A percentile compares a stretch with the other conserved stretches of the same genome.
Evolutionary conservation across 2,113 vertebrate species (phyloP).

Genomic region (Tetraodon nigroviridis): DNA sequence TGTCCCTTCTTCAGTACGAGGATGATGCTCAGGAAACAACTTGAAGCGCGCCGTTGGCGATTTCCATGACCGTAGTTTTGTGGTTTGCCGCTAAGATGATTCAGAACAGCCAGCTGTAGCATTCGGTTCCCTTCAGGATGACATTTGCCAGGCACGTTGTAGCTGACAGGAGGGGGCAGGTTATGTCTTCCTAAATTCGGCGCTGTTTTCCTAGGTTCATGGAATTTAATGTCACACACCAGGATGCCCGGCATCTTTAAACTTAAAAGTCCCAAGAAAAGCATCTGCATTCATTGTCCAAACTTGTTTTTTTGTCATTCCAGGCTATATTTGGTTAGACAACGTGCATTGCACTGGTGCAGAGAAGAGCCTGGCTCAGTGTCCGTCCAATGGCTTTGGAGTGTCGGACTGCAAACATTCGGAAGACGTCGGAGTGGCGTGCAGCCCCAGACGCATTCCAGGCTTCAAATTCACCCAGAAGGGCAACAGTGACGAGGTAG

Average conservation of each 20-base stretch:
- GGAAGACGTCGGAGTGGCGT: constrained; percentile 89
- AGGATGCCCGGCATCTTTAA: too few species aligned
- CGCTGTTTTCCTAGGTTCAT: not conserved
- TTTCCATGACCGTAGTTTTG: constrained; percentile 25
- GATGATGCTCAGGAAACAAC: constrained; percentile 40
- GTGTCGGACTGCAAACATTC: constrained; percentile 91
- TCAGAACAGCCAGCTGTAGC: constrained; percentile 45
- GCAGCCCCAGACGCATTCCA: constrained; percentile 85
- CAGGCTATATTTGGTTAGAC: constrained; percentile 92
- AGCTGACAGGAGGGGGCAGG: constrained; percentile 16
- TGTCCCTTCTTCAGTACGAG: constrained; percentile 37
- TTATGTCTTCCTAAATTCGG: not conserved
- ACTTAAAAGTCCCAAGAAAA: too few species aligned
- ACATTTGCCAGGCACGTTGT: constrained; percentile 16
- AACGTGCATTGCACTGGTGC: constrained; percentile 85
- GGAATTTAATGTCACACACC: too few species aligned
- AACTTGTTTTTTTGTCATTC: not conserved
- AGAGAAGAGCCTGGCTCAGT: constrained; percentile 81
- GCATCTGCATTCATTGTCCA: not conserved
- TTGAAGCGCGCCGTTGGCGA: constrained; percentile 17
- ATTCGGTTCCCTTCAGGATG: constrained; percentile 27
- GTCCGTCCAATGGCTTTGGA: constrained; percentile 86
- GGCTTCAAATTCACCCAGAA: constrained; percentile 85
- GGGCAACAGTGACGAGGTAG: constrained; percentile 80
- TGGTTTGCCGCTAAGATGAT: constrained; percentile 31